A percentile compares a stretch with the other conserved stretches of the same genome.
Evolutionary conservation across 1,140 invertebrate species (phyloP).

Genomic region (Drosophila hydei): DNA sequence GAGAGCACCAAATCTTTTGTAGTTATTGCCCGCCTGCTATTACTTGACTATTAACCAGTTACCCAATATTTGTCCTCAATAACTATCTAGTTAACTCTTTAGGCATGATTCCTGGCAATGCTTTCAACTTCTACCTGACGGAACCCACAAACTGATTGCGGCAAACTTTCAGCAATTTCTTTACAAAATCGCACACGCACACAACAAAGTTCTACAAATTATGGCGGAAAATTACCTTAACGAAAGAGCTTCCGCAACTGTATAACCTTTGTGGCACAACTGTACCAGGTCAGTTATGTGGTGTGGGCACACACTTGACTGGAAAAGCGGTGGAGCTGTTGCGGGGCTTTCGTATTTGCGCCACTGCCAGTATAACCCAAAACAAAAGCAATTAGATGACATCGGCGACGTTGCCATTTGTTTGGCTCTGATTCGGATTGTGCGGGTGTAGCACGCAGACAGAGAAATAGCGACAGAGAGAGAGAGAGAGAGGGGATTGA

Average conservation of each 20-base stretch:
- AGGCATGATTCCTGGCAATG: not conserved
- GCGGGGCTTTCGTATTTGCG: not conserved
- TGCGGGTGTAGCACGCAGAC: slow-evolving; percentile 31
- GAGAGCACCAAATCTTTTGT: too few species aligned
- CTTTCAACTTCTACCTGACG: slow-evolving; percentile 31
- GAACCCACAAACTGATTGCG: slow-evolving; percentile 41
- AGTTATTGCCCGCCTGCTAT: too few species aligned
- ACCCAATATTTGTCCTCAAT: not conserved
- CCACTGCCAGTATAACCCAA: slow-evolving; percentile 23
- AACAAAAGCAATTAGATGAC: slow-evolving; percentile 78
- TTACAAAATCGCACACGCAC: slow-evolving; percentile 5
- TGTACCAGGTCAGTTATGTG: slow-evolving; percentile 57
- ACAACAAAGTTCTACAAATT: slow-evolving; percentile 60
- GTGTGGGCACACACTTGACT: slow-evolving; percentile 19
- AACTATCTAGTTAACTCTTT: not conserved
- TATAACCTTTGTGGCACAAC: slow-evolving; percentile 67
- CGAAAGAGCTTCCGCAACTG: slow-evolving; percentile 67
- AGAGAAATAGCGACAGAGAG: not conserved
- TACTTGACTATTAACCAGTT: too few species aligned
- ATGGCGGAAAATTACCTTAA: slow-evolving; percentile 75
- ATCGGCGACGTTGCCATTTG: slow-evolving; percentile 60
- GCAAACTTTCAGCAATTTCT: slow-evolving; percentile 41
- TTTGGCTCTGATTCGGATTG: slow-evolving; percentile 48
- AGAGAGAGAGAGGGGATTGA: slow-evolving; percentile 4
- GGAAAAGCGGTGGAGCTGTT: not conserved